phyloP scores from a whole-genome alignment of 2,797 vertebrate genomes.

The Premnoplex brunnescens region DNA sequence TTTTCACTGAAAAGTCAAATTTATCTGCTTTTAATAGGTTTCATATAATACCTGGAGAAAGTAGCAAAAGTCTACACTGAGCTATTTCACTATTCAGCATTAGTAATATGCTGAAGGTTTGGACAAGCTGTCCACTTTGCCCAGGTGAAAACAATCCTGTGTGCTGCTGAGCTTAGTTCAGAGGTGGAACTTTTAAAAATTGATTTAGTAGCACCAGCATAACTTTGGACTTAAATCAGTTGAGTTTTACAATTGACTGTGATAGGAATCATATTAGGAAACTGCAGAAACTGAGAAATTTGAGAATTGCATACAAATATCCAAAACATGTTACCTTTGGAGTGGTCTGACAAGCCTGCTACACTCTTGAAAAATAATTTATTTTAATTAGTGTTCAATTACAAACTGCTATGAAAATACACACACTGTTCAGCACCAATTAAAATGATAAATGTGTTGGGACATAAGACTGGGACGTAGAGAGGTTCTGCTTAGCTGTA shows the following conservation, averaged over 20 bases:
- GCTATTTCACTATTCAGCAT: neutral
- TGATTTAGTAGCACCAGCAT: neutral
- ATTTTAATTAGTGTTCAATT: neutral
- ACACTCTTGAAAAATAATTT: neutral
- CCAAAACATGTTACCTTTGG: neutral
- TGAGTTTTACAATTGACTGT: neutral
- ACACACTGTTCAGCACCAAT: neutral
- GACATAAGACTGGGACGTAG: neutral
- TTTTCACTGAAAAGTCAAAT: neutral
- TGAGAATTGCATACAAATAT: neutral
- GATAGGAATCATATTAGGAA: neutral
- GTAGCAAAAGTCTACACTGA: neutral
- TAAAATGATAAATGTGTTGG: neutral
- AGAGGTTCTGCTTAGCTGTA: neutral
- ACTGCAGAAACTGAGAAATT: neutral
- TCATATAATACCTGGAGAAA: neutral
- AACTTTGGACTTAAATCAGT: neutral
- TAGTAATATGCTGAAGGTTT: neutral
- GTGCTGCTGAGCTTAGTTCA: neutral
- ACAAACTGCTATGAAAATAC: constrained; percentile 6
- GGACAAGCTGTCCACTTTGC: neutral
- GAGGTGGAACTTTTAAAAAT: neutral
- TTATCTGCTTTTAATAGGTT: neutral
- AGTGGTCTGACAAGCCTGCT: neutral
- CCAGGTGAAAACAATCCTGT: neutral